Evolutionary conservation across 2,888 invertebrate species (phyloP), one percentile per base, ranked within the genome.

Genomic region (Pterostichus madidus): DNA sequence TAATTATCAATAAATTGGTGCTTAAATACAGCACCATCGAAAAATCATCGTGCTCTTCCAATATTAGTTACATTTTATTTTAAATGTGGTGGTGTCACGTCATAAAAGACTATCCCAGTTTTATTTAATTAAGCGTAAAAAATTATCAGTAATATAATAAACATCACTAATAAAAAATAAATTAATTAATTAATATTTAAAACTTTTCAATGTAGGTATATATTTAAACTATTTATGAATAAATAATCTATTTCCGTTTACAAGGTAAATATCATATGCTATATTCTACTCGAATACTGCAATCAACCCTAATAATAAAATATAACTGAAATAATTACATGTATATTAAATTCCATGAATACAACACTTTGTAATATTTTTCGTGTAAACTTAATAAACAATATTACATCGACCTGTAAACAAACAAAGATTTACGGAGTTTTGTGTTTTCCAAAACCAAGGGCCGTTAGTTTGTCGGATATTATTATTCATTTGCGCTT

Each of bases 361-460:
- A 78, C 53, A 83, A 83, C 77, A 64, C 15, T 76, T 64, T 49
- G 78, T 83, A 83, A 73, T 76, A 76, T 39, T 53, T 53, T 56
- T 76, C 59, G 71, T 80, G 71, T 35, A 80, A 80, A 80, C 68
- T 80, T 79, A 68, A 80, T 80, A 59, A 59, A 56, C 59, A 39
- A 59, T 39, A 39, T 39, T 77, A 52, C 32, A 52, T 31, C 17
- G 76, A 46, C 32, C 17, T 39, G 39, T 24, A 39, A 39, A 39
- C 39, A 6, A 39, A 39, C 17, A 64, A 24, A 15, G 10, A 68
- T 79, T 86, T 86, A 86, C 81, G 84, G 85, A 81, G 85, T 86
- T 84, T 87, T 87, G 80, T 87, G 87, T 85, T 87, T 87, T 32
- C 85, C 85, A 82, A 86, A 85, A 64, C 85, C 86, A 31, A 87